Evolutionary conservation across 2,888 invertebrate genomes (phyloP).

Genomic region (Bedellia somnulentella): DNA sequence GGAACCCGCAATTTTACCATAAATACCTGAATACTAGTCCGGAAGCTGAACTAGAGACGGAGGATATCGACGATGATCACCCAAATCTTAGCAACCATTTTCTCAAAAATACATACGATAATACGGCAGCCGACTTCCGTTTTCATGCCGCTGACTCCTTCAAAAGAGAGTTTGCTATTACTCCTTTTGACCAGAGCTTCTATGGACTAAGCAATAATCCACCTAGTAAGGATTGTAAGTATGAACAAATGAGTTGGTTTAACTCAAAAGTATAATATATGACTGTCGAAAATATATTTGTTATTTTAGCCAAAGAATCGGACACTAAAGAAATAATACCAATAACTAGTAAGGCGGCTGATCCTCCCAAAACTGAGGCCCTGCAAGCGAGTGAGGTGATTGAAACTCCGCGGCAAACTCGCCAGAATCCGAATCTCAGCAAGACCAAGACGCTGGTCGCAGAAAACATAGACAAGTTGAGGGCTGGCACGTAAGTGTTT

Average conservation of each 20-base stretch:
- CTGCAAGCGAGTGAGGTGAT: conserved; percentile 9
- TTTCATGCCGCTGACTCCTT: no score
- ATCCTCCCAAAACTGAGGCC: no score
- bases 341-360: not conserved
- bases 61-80: conserved; percentile 9
- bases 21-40: conserved; percentile 6
- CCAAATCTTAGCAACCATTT: conserved; percentile 12
- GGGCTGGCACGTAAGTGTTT: conserved; percentile 36
- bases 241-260: conserved; percentile 6
- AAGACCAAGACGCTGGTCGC: conserved; percentile 32
- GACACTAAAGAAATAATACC: not conserved
- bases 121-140: no score
- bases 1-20: conserved; percentile 4
- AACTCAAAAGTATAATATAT: not conserved
- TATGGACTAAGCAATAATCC: no score
- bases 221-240: no score
- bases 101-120: not conserved
- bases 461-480: conserved; percentile 25
- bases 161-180: no score
- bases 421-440: conserved; percentile 43
- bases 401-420: conserved; percentile 25
- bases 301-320: not conserved
- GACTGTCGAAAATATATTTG: not conserved
- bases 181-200: no score
- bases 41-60: not conserved